Evolutionary conservation across 2,113 vertebrate genomes (phyloP), one percentile per base, ranked within the genome.

Genomic region (Mungos mungo): DNA sequence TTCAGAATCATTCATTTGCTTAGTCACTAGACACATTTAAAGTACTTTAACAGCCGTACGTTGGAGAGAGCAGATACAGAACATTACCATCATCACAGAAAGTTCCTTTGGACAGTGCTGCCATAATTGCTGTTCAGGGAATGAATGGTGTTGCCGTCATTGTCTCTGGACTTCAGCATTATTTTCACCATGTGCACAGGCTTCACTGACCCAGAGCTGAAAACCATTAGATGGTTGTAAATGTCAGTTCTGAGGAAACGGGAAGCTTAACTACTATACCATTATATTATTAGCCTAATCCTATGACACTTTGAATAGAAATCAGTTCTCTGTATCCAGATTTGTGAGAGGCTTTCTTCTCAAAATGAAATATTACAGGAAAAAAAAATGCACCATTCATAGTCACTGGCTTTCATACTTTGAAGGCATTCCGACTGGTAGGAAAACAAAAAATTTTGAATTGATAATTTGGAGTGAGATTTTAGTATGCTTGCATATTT

Each of bases 291-390:
- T 83, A 81, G 1, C 3, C 14, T 98, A 79, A 86, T 90, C 7
- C 38, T 88, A 31, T 94, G 77, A 97, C 76, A 93, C 19, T 92
- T 84, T 35, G 12, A 88, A 12, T 96, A 92, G 66, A 96, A 96
- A 45, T 76, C 84, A 74, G n/a, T 85, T 95, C 23, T 82, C 95
- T 91, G 63, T 52, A 81, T 97, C 25, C 15, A 95, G 27, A 35
- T 93, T 96, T 94, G 35, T 69, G 79, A 63, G 87, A 83, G 38
- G 5, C 76, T 96, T 97, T 95, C 33, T 93, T 96, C 54, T 96
- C 71, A 95, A 96, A 96, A 54, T 93, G n/a, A 94, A 79, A 72
- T 95, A 45, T 66, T 94, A 91, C 35, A n/a, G 21, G 4, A n/a
- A 38, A 0, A 38, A 0, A 93, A 96, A 41, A 79, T 57, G 33